Evolutionary conservation across 2,888 invertebrate genomes (phyloP).

Genomic region (Thera britannica): DNA sequence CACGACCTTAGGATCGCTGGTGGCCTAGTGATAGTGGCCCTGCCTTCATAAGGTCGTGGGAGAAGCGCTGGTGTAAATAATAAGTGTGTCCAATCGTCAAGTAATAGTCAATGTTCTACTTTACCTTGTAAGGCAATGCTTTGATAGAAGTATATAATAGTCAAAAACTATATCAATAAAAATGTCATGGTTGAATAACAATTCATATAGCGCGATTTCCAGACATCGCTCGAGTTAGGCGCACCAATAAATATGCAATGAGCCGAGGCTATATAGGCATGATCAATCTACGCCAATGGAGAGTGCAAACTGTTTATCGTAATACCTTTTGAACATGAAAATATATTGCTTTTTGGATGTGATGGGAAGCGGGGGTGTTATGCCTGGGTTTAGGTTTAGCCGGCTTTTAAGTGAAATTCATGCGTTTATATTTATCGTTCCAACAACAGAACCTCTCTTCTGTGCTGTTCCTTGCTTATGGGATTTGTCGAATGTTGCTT

Average conservation of each 20-base stretch:
- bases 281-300: slow-evolving; percentile 65
- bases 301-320: slow-evolving; percentile 71
- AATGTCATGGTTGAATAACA: slow-evolving; percentile 50
- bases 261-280: slow-evolving; percentile 43
- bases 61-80: too few relatives aligned
- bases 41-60: too few relatives aligned
- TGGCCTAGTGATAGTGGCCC: too few relatives aligned
- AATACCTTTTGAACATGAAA: slow-evolving; percentile 57
- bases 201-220: slow-evolving; percentile 54
- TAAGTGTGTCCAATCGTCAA: too few relatives aligned
- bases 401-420: slow-evolving; percentile 21
- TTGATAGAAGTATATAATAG: neutral
- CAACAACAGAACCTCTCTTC: neutral
- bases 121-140: too few relatives aligned
- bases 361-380: slow-evolving; percentile 19
- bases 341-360: slow-evolving; percentile 45
- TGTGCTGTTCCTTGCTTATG: neutral
- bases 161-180: neutral
- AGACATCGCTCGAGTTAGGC: slow-evolving; percentile 56
- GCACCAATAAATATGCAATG: slow-evolving; percentile 73
- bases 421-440: slow-evolving; percentile 6
- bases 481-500: neutral
- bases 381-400: slow-evolving; percentile 15
- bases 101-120: too few relatives aligned
- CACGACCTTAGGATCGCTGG: too few relatives aligned